phyloP scores from a whole-genome alignment of 2,797 vertebrate species.

The Clarias pachynema region DNA sequence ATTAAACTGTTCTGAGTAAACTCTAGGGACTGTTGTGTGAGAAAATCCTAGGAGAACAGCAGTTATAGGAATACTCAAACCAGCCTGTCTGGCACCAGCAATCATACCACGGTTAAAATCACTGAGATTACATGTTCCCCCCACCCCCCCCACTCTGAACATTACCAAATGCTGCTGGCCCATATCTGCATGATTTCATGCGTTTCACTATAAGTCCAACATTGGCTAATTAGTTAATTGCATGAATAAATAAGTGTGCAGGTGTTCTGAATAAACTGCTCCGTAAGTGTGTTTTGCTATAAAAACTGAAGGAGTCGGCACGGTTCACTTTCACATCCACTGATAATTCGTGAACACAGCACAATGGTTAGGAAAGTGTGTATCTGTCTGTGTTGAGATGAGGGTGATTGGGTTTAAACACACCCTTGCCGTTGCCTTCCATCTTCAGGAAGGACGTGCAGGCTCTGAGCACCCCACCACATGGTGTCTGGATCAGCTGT shows the following conservation, averaged over 20 bases:
- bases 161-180: not conserved
- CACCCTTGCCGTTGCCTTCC: conserved; percentile 10
- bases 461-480: conserved; percentile 5
- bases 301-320: not conserved
- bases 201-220: not conserved
- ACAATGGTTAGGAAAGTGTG: not conserved
- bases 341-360: not conserved
- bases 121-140: too few species aligned
- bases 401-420: not conserved
- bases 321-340: not conserved
- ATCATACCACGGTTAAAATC: not conserved
- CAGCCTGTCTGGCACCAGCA: not conserved
- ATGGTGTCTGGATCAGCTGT: conserved; percentile 37
- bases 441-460: conserved; percentile 5
- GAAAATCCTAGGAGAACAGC: too few species aligned
- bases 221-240: not conserved
- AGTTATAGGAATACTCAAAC: too few species aligned
- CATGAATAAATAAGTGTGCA: not conserved
- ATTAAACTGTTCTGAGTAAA: too few species aligned
- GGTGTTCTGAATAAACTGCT: not conserved
- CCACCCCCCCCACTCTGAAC: not conserved
- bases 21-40: too few species aligned
- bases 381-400: conserved; percentile 9
- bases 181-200: not conserved
- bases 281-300: not conserved